Base-by-base conservation (phyloP, 2,888 invertebrate species). In the Apamea anceps region DNA sequence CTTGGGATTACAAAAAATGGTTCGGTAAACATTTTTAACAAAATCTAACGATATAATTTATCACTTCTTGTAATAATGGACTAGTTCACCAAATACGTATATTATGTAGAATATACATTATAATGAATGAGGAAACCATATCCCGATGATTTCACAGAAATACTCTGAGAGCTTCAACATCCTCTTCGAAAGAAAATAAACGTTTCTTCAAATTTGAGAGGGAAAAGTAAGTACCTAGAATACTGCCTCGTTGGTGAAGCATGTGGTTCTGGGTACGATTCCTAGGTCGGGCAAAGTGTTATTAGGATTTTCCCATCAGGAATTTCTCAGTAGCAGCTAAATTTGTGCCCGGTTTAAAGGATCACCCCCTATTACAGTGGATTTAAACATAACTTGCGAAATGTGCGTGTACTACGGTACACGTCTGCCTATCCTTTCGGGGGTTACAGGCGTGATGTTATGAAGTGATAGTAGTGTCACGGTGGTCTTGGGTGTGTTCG, bases 101-200 rank as follows among this genome's bases (percentile, higher is more conserved):
- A 8, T 32, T 51, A 8, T 32, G 18, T 66, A 51, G n/a, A 51
- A 60, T 51, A 25, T 37, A 13, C 13, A 42, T 48, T 37, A 48
- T 25, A 65, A 72, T 67, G 25, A 65, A 72, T 67, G 25, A 62
- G 67, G 79, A 68, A 82, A 79, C 37, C 28, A 62, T 75, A n/a
- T 63, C 37, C 51, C 28, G 37, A 42, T 45, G 67, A 63, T 72
- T 81, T 81, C 81, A 48, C 54, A 67, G 78, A 81, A 84, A 37
- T 37, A 57, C 63, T 81, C 73, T n/a, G 6, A 62, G 25, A 72
- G 21, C 13, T 72, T 21, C n/a, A 62, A 21, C 71, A 78, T 83
- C 45, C 78, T 48, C 71, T 72, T 77, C 15, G 45, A 83, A 66
- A 25, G 12, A 62, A 66, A 72, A 83, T 77, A 77, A 71, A 66